phyloP scores from a whole-genome alignment of 2,888 invertebrate species.

The Philaethria dido region DNA sequence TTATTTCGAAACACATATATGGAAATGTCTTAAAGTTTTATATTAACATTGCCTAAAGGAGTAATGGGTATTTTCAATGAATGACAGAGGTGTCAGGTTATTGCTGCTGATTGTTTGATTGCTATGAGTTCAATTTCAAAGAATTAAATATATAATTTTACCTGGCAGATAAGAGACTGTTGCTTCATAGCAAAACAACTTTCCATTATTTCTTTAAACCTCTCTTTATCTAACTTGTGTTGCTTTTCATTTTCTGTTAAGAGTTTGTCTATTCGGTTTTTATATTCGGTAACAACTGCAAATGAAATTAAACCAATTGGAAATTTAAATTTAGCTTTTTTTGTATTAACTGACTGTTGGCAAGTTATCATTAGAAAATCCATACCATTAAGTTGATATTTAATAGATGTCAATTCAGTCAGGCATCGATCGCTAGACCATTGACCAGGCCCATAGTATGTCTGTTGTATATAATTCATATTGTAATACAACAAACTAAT shows the following conservation, averaged over 20 bases:
- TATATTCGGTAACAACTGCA: constrained; percentile 73
- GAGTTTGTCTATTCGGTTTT: constrained; percentile 68
- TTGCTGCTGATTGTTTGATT: too few relatives aligned
- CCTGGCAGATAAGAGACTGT: constrained; percentile 69
- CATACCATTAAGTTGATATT: constrained; percentile 69
- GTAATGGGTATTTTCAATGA: too few relatives aligned
- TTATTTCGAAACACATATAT: too few relatives aligned
- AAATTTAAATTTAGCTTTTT: neutral
- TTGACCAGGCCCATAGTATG: constrained; percentile 51
- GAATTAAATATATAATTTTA: constrained; percentile 40
- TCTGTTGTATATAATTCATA: constrained; percentile 60
- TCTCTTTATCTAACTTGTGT: constrained; percentile 62
- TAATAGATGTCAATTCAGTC: constrained; percentile 66
- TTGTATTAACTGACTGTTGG: neutral
- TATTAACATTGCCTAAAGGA: too few relatives aligned
- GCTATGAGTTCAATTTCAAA: too few relatives aligned
- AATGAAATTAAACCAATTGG: constrained; percentile 38
- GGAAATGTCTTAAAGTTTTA: too few relatives aligned
- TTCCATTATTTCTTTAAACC: constrained; percentile 69
- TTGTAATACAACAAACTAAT: constrained; percentile 58
- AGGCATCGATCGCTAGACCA: constrained; percentile 63
- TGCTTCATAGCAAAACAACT: constrained; percentile 73
- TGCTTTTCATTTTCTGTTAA: constrained; percentile 65
- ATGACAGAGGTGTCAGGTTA: too few relatives aligned
- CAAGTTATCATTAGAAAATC: too few relatives aligned